Conservation (phyloP, 2,113 vertebrate genomes). For the Aspiorhynchus laticeps region DNA sequence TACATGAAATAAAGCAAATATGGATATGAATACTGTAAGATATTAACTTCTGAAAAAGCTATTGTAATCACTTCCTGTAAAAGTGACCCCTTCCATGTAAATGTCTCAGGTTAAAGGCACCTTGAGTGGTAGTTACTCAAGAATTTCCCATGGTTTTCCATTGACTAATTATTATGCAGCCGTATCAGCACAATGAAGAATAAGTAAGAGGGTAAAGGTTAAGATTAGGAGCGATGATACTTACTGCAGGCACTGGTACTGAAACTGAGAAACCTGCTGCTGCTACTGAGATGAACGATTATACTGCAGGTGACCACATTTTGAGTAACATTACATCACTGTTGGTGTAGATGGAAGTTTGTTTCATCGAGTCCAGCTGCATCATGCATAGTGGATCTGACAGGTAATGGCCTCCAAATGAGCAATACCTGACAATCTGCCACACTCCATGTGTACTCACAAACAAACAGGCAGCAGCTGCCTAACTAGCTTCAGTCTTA, state of each 20-base stretch:
- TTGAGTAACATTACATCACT: background rate
- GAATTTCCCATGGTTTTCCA: slow-evolving; percentile 17
- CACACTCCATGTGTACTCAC: background rate
- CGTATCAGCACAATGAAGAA: slow-evolving; percentile 21
- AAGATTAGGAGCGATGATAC: background rate
- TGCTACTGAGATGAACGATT: background rate
- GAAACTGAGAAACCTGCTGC: background rate
- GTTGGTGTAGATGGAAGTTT: background rate
- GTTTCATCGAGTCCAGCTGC: background rate
- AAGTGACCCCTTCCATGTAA: background rate
- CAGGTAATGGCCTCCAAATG: background rate
- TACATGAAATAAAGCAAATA: slow-evolving; percentile 5
- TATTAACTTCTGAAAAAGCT: background rate
- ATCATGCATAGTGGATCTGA: background rate
- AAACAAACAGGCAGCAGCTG: background rate
- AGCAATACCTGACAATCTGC: background rate
- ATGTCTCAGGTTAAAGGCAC: slow-evolving; percentile 22
- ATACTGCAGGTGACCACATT: background rate
- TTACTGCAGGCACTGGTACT: background rate
- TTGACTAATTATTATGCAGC: slow-evolving; percentile 24
- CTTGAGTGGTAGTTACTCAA: slow-evolving; percentile 12
- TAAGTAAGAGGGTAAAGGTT: background rate
- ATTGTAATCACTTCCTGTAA: background rate
- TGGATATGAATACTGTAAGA: slow-evolving; percentile 7
- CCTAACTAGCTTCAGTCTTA: background rate